These are phyloP conservation scores for Melieria crassipennis DNA, from an alignment of 2,888 invertebrate species.

Conservation along the genomic window DNA sequence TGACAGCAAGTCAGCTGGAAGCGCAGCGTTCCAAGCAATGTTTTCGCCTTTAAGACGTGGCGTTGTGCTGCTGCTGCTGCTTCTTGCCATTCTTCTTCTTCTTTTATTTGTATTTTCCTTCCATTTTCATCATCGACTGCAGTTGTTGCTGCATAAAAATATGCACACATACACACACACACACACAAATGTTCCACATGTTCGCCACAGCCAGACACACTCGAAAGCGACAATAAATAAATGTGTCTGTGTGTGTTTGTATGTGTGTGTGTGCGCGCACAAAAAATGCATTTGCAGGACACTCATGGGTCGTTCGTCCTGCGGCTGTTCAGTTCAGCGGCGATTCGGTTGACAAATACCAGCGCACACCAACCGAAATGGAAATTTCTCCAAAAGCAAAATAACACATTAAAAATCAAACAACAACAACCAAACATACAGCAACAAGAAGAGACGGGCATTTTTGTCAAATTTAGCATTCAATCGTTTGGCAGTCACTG, in stretches of 20 bases:
- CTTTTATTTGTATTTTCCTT: background rate
- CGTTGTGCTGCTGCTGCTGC: too few relatives aligned
- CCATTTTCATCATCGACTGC: background rate
- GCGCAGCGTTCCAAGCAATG: too few relatives aligned
- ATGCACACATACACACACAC: background rate
- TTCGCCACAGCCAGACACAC: background rate
- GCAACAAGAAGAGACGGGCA: background rate
- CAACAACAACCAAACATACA: background rate
- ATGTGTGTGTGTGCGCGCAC: background rate
- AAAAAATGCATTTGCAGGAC: constrained; percentile 14
- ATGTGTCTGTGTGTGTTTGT: background rate
- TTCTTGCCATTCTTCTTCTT: too few relatives aligned
- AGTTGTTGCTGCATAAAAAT: background rate
- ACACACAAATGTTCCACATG: background rate
- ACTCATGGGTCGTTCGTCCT: constrained; percentile 34
- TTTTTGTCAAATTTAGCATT: constrained; percentile 10
- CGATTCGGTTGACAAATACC: constrained; percentile 1
- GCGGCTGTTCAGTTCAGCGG: background rate
- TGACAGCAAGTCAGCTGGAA: too few relatives aligned
- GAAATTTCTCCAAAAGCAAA: too few relatives aligned
- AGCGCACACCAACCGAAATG: background rate
- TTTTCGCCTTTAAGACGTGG: too few relatives aligned
- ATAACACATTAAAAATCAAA: too few relatives aligned
- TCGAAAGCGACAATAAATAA: background rate
- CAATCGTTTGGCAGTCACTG: constrained; percentile 35